Evolutionary conservation across 2,888 invertebrate genomes (phyloP).

Genomic region (Cosmia pyralina): DNA sequence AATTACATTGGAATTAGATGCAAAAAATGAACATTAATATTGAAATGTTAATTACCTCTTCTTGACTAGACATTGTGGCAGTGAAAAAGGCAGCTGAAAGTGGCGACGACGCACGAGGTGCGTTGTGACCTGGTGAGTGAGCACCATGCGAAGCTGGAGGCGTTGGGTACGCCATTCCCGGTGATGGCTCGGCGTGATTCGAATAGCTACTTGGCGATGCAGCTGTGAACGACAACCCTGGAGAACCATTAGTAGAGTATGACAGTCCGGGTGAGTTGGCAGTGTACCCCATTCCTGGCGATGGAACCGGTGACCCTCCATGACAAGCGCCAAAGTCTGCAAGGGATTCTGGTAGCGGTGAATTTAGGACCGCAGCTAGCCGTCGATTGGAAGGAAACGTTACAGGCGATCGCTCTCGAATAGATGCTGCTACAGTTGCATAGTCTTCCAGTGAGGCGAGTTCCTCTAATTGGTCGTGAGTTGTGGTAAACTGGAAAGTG

Average conservation of each 20-base stretch:
- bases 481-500: constrained; percentile 92
- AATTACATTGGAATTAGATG: constrained; percentile 29
- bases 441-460: constrained; percentile 91
- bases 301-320: constrained; percentile 87
- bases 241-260: constrained; percentile 93
- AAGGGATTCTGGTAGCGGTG: constrained; percentile 94
- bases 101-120: constrained; percentile 94
- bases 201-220: constrained; percentile 85
- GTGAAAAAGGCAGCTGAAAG: constrained; percentile 96
- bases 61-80: constrained; percentile 95
- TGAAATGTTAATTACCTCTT: constrained; percentile 87
- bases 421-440: constrained; percentile 89
- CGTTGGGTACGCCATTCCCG: constrained; percentile 95
- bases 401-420: constrained; percentile 90
- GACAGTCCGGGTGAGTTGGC: constrained; percentile 92
- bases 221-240: constrained; percentile 83
- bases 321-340: constrained; percentile 96
- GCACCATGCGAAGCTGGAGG: constrained; percentile 97
- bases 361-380: constrained; percentile 94
- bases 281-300: constrained; percentile 88
- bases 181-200: constrained; percentile 89
- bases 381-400: constrained; percentile 92
- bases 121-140: constrained; percentile 91
- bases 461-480: constrained; percentile 92
- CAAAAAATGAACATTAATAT: constrained; percentile 4